A percentile compares a stretch with the other conserved stretches of the same genome.
Conservation (phyloP, 2,888 invertebrate genomes). For the Gari tellinella region DNA sequence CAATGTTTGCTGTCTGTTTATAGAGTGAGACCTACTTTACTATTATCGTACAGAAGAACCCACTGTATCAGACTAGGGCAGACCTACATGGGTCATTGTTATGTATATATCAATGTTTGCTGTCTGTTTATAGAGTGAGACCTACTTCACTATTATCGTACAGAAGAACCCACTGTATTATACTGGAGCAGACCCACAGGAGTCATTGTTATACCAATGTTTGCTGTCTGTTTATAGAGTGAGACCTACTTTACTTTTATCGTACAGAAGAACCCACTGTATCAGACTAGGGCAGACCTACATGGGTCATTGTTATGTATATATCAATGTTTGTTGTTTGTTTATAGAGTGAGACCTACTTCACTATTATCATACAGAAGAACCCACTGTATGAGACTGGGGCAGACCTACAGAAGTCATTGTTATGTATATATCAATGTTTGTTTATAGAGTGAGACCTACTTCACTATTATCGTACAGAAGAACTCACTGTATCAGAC, state of each 20-base stretch:
- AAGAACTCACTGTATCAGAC: too few species aligned
- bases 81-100: slow-evolving; percentile 47
- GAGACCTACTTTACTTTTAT: slow-evolving; percentile 55
- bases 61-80: slow-evolving; percentile 51
- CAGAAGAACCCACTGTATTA: slow-evolving; percentile 60
- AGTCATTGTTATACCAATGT: slow-evolving; percentile 45
- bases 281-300: slow-evolving; percentile 52
- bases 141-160: slow-evolving; percentile 54
- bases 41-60: slow-evolving; percentile 58
- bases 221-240: too few species aligned
- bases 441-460: too few species aligned
- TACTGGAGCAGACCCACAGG: slow-evolving; percentile 44
- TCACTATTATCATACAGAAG: slow-evolving; percentile 57
- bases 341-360: slow-evolving; percentile 57
- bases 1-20: too few species aligned
- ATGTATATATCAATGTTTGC: too few species aligned
- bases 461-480: too few species aligned
- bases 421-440: slow-evolving; percentile 43
- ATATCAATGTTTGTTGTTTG: too few species aligned
- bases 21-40: slow-evolving; percentile 57
- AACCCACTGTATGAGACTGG: slow-evolving; percentile 58
- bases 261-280: slow-evolving; percentile 58
- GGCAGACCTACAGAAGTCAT: slow-evolving; percentile 41
- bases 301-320: slow-evolving; percentile 49
- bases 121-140: too few species aligned